These are phyloP conservation scores for Hucho hucho DNA, from an alignment of 2,113 vertebrate species.

Conservation along the genomic window DNA sequence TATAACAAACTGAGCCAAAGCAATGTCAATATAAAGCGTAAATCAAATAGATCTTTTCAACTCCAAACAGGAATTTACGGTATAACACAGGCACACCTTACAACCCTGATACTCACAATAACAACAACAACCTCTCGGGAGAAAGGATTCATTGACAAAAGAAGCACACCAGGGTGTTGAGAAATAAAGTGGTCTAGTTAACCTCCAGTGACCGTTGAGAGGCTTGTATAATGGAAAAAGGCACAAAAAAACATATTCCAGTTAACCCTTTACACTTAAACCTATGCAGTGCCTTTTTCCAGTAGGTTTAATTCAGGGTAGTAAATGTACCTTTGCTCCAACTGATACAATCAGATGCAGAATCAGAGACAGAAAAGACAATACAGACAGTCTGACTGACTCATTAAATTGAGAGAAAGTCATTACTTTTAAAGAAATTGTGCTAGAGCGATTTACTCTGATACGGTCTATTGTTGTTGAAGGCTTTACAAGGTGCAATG, in stretches of 20 bases:
- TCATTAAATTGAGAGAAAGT: neutral
- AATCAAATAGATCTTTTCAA: neutral
- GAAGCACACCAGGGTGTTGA: neutral
- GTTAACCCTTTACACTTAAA: neutral
- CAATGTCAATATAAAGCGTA: neutral
- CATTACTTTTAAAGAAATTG: neutral
- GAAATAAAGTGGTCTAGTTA: neutral
- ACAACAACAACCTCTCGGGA: neutral
- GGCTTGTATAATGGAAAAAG: neutral
- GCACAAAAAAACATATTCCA: neutral
- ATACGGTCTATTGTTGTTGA: slow-evolving; percentile 4
- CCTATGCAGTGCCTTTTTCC: too few relatives aligned
- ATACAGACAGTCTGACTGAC: neutral
- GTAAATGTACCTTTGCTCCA: neutral
- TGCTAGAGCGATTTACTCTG: neutral
- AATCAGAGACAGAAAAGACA: neutral
- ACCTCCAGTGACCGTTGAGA: neutral
- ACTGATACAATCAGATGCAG: neutral
- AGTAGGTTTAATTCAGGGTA: neutral
- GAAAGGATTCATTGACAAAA: neutral
- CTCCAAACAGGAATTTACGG: neutral
- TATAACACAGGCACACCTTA: neutral
- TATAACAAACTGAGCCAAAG: neutral
- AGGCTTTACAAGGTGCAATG: slow-evolving; percentile 3
- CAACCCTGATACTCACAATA: neutral